Base-by-base conservation (phyloP, 2,113 vertebrate genomes). In the Trichechus manatus region DNA sequence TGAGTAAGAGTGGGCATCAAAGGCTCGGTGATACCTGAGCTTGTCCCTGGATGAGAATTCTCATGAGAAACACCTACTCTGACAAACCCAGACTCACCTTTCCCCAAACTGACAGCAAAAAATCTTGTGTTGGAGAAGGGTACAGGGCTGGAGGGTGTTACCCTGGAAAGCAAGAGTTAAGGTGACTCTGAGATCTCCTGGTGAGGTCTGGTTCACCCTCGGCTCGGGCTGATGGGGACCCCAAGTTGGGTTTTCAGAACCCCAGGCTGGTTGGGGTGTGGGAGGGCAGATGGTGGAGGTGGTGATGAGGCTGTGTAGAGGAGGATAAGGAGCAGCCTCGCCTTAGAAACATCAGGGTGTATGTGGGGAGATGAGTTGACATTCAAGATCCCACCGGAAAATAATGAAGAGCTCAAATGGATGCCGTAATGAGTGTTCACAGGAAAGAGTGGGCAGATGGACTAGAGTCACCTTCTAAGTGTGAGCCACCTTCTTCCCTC, bases 391-490 rank as follows among this genome's bases (percentile, higher is more conserved):
- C 25, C 2, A 0, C 6, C 0, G 2, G 78, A 63, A 50, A 63
- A 17, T 6, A 31, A 5, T 0, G 9, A 13, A 19, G 39, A 31
- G 15, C 61, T 44, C 42, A 3, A 0, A 1, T 10, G 10, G 56
- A 25, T 4, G 4, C 44, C 33, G 5, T 4, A 6, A 19, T 5
- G 74, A 68, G 82, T 2, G 4, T 11, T 64, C 79, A 3, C 19
- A 36, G 61, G 50, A n/a, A 33, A n/a, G 17, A 50, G 39, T 0
- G 3, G 29, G 31, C 36, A 8, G 1, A 2, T 4, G 23, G 39
- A 47, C 36, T 80, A 14, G 5, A 33, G 56, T 4, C 23, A 20
- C 44, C n/a, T 3, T 61, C 56, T 68, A 9, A 25, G 17, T 15
- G 36, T 25, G 80, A 59, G 39, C 29, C 17, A 0, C 33, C 23